A percentile compares a stretch with the other conserved stretches of the same genome.
Conservation (phyloP, 1,140 invertebrate species). For the Cecropterus lyciades region DNA sequence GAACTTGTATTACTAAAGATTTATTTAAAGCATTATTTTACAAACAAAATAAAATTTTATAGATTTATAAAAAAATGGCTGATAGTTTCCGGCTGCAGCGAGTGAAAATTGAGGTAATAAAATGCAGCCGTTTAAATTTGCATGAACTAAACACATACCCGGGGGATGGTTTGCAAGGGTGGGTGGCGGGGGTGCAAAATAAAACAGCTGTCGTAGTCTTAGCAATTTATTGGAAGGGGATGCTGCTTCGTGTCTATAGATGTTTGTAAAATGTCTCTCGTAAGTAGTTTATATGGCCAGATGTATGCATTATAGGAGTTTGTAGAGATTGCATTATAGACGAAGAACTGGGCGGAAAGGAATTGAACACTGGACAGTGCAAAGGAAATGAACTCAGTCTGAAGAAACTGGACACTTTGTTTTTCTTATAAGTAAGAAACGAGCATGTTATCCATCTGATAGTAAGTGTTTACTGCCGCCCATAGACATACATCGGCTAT, state of each 20-base stretch:
- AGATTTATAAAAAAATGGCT: too few relatives aligned
- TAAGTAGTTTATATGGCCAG: conserved; percentile 20
- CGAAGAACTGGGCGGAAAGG: too few relatives aligned
- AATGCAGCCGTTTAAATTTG: conserved; percentile 42
- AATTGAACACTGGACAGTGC: too few relatives aligned
- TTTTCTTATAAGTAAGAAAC: too few relatives aligned
- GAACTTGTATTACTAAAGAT: too few relatives aligned
- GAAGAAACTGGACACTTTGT: background rate
- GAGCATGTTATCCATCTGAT: too few relatives aligned
- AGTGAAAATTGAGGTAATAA: conserved; percentile 40
- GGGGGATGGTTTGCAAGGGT: conserved; percentile 33
- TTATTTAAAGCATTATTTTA: too few relatives aligned
- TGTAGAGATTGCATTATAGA: background rate
- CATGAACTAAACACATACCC: conserved; percentile 39
- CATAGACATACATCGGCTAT: too few relatives aligned
- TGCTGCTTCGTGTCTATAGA: conserved; percentile 29
- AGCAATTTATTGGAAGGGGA: conserved; percentile 36
- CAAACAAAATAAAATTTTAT: too few relatives aligned
- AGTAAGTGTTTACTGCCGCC: too few relatives aligned
- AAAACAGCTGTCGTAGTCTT: conserved; percentile 36
- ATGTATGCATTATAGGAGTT: conserved; percentile 6
- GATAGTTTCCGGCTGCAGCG: conserved; percentile 28
- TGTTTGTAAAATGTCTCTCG: conserved; percentile 27
- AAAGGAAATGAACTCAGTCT: background rate
- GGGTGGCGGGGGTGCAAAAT: conserved; percentile 29